Base-by-base conservation (phyloP, 1,140 invertebrate genomes). In the Brachionus manjavacas region DNA sequence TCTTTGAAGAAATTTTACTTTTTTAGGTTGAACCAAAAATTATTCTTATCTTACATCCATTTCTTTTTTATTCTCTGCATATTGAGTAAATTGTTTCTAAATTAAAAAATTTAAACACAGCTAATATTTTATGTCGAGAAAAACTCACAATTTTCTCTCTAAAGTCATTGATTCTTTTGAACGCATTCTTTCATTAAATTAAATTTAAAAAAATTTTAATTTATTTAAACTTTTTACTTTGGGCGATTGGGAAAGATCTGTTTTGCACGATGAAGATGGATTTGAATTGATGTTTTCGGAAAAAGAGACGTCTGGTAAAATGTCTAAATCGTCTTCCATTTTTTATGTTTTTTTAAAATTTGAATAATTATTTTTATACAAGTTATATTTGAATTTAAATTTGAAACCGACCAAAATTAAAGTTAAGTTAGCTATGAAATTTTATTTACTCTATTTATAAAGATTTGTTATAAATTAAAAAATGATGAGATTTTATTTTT, bases 281-380 rank as follows among this genome's bases (percentile, higher is more conserved):
- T 16, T 72, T 20, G 31, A 41, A 39, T 72, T 41, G 23, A 43
- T 74, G 9, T 12, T 49, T 14, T 76, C 72, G 12, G 43, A 41
- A 52, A 76, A 31, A 49, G 72, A 76, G 2, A 76, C 41, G 25
- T 76, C 72, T 76, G 72, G 72, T 76, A 76, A 46, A 49, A 23
- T 6, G 28, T 76, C 43, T 9, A 46, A 31, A 76, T 76, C 72
- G 14, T 76, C 72, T 76, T 76, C 72, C 43, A 76, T 76, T 76
- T 76, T 76, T 52, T 11, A 25, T 25, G 0, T 4, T 20, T 14
- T 49, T 35, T 25, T 3, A 28, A 76, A 46, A 25, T 76, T 43
- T 14, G 9, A 28, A 43, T 76, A 35, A 35, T 35, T 35, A 76
- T 76, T 76, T 76, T 49, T 46, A 14, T 49, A 35, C 43, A 46